A percentile compares a stretch with the other conserved stretches of the same genome.
phyloP scores from a whole-genome alignment of 1,140 invertebrate genomes.

The Pseudomyrmex concolor region DNA sequence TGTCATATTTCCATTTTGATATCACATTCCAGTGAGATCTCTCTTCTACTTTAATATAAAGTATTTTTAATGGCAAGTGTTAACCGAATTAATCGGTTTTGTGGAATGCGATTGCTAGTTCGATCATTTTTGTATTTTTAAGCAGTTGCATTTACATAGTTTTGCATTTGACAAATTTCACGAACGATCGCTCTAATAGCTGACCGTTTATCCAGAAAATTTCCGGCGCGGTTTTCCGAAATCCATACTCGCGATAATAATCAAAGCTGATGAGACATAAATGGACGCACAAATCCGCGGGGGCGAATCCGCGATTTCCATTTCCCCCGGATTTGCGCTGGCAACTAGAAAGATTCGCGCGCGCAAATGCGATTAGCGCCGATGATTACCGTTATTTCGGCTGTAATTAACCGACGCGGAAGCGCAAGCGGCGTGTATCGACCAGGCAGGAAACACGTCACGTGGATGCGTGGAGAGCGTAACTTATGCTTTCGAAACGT shows the following conservation, averaged over 20 bases:
- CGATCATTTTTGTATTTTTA: too few relatives aligned
- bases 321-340: slow-evolving; percentile 2
- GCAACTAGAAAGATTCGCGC: slow-evolving; percentile 10
- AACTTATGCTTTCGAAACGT: slow-evolving; percentile 52
- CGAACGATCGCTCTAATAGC: not conserved
- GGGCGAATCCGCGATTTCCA: not conserved
- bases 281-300: not conserved
- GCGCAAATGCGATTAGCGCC: not conserved
- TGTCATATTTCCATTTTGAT: not conserved
- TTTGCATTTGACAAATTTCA: too few relatives aligned
- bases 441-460: not conserved
- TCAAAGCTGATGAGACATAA: not conserved
- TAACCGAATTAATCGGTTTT: too few relatives aligned
- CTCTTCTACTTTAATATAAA: too few relatives aligned
- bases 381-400: slow-evolving; percentile 37
- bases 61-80: too few relatives aligned
- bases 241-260: not conserved
- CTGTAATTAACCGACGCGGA: slow-evolving; percentile 49
- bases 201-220: not conserved
- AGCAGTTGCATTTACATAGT: too few relatives aligned
- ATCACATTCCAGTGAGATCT: not conserved
- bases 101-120: too few relatives aligned
- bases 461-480: not conserved
- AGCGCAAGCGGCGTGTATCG: not conserved
- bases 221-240: not conserved